Evolutionary conservation across 2,888 invertebrate genomes (phyloP).

Genomic region (Xanthia togata): DNA sequence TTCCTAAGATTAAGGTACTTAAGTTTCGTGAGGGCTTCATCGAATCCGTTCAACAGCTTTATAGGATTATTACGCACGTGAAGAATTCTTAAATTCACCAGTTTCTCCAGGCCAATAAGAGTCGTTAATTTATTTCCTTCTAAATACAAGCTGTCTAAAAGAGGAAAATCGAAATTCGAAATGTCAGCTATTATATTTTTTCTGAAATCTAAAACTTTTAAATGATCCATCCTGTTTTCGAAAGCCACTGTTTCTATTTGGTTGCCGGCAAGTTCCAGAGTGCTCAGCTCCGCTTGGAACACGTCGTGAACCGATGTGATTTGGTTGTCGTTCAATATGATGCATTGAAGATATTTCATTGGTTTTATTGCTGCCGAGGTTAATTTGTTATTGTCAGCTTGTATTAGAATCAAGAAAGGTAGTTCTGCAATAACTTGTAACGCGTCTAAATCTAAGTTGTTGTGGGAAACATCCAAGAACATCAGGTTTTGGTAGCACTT

Average conservation of each 20-base stretch:
- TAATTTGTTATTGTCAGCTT: constrained; percentile 90
- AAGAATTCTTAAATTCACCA: constrained; percentile 92
- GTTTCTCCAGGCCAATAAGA: constrained; percentile 91
- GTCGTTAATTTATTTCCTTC: constrained; percentile 93
- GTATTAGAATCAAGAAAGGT: constrained; percentile 89
- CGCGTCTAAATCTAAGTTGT: constrained; percentile 84
- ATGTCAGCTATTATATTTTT: constrained; percentile 88
- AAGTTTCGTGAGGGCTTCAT: constrained; percentile 81
- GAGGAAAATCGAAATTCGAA: constrained; percentile 84
- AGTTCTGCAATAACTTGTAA: constrained; percentile 87
- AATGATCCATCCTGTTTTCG: constrained; percentile 74
- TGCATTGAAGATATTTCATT: constrained; percentile 91
- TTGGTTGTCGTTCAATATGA: constrained; percentile 89
- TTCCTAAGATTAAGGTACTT: constrained; percentile 90
- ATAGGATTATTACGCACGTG: constrained; percentile 93
- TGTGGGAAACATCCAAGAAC: constrained; percentile 90
- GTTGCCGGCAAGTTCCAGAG: constrained; percentile 90
- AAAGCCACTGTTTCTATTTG: constrained; percentile 80
- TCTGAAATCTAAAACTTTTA: constrained; percentile 90
- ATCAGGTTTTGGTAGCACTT: constrained; percentile 89
- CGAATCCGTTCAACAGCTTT: constrained; percentile 88
- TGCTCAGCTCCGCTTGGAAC: constrained; percentile 88
- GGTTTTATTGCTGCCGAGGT: constrained; percentile 85
- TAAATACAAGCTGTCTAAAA: constrained; percentile 93
- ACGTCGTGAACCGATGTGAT: constrained; percentile 88